Base-by-base conservation (phyloP, 2,797 vertebrate species). In the Gallinago nigripennis region DNA sequence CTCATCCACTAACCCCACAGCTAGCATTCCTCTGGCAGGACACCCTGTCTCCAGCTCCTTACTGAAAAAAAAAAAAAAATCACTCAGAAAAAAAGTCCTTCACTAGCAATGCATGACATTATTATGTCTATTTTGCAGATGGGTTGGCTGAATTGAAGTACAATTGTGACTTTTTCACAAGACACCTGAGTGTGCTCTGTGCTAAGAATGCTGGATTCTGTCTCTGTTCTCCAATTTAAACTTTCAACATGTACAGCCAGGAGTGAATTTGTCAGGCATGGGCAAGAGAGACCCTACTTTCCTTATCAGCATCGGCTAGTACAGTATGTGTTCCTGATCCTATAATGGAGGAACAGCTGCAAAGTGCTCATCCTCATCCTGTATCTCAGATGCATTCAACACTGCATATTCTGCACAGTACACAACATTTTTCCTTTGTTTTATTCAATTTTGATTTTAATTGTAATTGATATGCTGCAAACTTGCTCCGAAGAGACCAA, bases 21-120 rank as follows among this genome's bases (percentile, higher is more conserved):
- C 46, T 76, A 88, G 8, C 58, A 86, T 93, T 97, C 69, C 91
- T 94, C 66, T 94, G 94, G 91, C 90, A 94, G 88, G 86, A 95
- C 82, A 91, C 48, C 27, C 68, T 79, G 82, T 90, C 91, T 96
- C 87, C 82, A 83, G 25, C 71, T 91, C n/a, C 57, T 76, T 61
- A 57, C 30, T 27, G 4, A 10, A 25, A 73, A 76, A 86, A 73
- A 46, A n/a, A 16, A 7, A 51, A 12, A 33, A 16, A n/a, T 23
- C 31, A 5, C 21, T 12, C 20, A 33, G 31, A 6, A 87, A 66
- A 80, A 88, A 65, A 78, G 78, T 76, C 58, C 76, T 86, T 88
- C 51, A 35, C 41, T 72, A 78, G n/a, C 30, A 83, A 56, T 63
- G 41, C 31, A 27, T 91, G 72, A 48, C 16, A 48, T 69, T 87